Evolutionary conservation across 2,888 invertebrate genomes (phyloP).

Genomic region (Acanthosepion esculentum): DNA sequence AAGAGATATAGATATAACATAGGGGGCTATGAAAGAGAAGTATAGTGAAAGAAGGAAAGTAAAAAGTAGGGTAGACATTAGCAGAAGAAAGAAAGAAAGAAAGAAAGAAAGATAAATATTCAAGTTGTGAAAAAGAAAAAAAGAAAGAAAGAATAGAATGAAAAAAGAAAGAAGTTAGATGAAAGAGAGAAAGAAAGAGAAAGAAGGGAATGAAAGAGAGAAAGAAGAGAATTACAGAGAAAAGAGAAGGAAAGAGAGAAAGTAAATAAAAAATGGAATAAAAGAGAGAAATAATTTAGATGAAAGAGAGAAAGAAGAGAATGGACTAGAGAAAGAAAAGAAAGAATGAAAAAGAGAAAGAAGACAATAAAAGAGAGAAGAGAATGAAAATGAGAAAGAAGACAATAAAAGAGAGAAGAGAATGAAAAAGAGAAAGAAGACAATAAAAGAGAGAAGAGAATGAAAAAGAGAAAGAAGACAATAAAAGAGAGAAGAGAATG

Average conservation of each 20-base stretch:
- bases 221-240: too few species aligned
- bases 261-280: too few species aligned
- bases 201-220: neutral
- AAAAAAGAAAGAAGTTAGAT: neutral
- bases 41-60: neutral
- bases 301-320: neutral
- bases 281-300: neutral
- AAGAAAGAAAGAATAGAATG: neutral
- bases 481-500: neutral
- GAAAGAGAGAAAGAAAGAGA: too few species aligned
- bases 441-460: neutral
- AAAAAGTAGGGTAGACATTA: neutral
- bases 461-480: too few species aligned
- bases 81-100: too few species aligned
- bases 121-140: neutral
- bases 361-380: too few species aligned
- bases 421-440: neutral
- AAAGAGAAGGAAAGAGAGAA: neutral
- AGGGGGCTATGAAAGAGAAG: too few species aligned
- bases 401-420: neutral
- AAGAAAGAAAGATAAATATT: neutral
- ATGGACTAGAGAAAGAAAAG: rapidly evolving
- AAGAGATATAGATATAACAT: neutral
- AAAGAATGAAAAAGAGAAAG: neutral
- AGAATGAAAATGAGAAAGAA: neutral